Percentiles rank a stretch among this genome's conserved stretches.
Conservation (phyloP, 2,888 invertebrate genomes). For the Altica lythri region DNA sequence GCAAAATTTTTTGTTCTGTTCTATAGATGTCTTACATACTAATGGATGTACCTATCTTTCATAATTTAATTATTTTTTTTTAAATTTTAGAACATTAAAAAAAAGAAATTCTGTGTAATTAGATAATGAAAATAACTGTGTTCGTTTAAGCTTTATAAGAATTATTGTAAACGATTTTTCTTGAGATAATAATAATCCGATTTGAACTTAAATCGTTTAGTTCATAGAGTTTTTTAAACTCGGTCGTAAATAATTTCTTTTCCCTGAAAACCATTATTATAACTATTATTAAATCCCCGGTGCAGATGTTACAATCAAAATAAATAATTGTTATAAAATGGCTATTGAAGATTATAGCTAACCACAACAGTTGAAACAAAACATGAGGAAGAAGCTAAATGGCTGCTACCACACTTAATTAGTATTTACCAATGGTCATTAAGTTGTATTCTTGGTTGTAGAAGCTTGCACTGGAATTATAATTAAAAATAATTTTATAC, state of each 20-base stretch:
- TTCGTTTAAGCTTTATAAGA: too few species aligned
- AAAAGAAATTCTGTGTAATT: too few species aligned
- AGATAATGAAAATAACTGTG: too few species aligned
- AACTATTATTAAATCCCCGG: slow-evolving; percentile 11
- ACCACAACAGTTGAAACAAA: slow-evolving; percentile 22
- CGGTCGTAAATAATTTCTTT: slow-evolving; percentile 1
- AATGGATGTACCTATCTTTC: too few species aligned
- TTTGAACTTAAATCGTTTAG: background rate
- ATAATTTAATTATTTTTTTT: too few species aligned
- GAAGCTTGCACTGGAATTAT: slow-evolving; percentile 6
- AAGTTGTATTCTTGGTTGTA: slow-evolving; percentile 13
- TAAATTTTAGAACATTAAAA: too few species aligned
- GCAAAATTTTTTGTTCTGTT: too few species aligned
- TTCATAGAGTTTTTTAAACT: slow-evolving; percentile 10
- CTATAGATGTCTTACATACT: too few species aligned
- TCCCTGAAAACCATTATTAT: slow-evolving; percentile 13
- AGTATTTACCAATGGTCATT: slow-evolving; percentile 11
- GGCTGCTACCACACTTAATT: slow-evolving; percentile 19
- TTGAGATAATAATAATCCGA: background rate
- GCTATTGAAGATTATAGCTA: slow-evolving; percentile 17
- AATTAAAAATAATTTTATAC: slow-evolving; percentile 22
- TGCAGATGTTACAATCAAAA: slow-evolving; percentile 24
- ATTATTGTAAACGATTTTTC: too few species aligned
- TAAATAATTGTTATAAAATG: slow-evolving; percentile 26
- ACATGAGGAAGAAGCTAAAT: slow-evolving; percentile 23